Percentiles rank a stretch among this genome's conserved stretches.
Evolutionary conservation across 2,888 invertebrate species (phyloP).

Genomic region (Lordiphosa andalusiaca): DNA sequence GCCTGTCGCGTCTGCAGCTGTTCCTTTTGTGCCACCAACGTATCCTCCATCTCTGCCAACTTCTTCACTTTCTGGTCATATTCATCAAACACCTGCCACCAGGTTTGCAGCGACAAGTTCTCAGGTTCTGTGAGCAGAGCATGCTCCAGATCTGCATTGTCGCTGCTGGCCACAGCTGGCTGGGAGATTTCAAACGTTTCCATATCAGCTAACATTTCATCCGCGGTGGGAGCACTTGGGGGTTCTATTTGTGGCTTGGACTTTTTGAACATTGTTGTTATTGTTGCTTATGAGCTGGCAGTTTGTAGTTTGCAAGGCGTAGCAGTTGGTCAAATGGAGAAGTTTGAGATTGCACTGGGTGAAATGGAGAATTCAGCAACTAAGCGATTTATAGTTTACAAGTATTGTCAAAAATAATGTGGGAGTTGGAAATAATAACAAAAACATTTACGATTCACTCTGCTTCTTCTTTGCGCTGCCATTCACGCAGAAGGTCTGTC

Average conservation of each 20-base stretch:
- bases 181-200: constrained; percentile 73
- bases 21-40: constrained; percentile 63
- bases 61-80: constrained; percentile 75
- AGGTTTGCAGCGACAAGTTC: constrained; percentile 55
- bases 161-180: constrained; percentile 12
- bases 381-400: no score
- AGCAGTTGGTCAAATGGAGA: not conserved
- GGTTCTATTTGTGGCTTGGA: constrained; percentile 54
- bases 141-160: constrained; percentile 34
- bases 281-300: constrained; percentile 6
- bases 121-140: constrained; percentile 48
- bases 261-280: constrained; percentile 65
- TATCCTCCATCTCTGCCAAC: constrained; percentile 61
- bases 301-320: constrained; percentile 21
- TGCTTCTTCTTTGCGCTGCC: not conserved
- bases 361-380: no score
- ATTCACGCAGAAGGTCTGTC: not conserved
- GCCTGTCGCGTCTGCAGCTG: constrained; percentile 65
- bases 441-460: not conserved
- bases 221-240: constrained; percentile 67
- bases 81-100: constrained; percentile 79
- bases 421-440: not conserved
- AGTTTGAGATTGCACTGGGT: no score
- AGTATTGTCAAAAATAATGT: no score
- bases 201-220: constrained; percentile 76